A percentile compares a stretch with the other conserved stretches of the same genome.
These are phyloP conservation scores for Xanthia icteritia DNA, from an alignment of 2,888 invertebrate genomes.

Conservation along the genomic window DNA sequence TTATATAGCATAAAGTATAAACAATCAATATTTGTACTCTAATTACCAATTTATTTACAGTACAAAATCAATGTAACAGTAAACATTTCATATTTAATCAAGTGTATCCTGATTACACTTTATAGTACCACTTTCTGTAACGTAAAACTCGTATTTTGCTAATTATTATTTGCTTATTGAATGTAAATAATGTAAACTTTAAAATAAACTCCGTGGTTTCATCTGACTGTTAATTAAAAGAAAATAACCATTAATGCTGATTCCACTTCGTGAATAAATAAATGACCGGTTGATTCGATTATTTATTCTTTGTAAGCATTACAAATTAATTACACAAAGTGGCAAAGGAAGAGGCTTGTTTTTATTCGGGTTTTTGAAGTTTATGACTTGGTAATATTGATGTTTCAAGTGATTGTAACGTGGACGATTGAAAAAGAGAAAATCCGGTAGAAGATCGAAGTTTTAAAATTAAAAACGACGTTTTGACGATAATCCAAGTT, in stretches of 20 bases:
- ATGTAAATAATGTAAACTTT: constrained; percentile 5
- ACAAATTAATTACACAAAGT: constrained; percentile 45
- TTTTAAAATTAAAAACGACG: neutral
- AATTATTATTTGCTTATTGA: no score
- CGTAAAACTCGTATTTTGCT: neutral
- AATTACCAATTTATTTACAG: neutral
- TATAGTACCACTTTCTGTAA: neutral
- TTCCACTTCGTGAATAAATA: constrained; percentile 37
- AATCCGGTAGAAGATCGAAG: neutral
- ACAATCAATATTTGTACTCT: neutral
- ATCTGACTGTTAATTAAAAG: constrained; percentile 43
- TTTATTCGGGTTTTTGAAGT: constrained; percentile 1
- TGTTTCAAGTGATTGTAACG: neutral
- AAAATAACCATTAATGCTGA: constrained; percentile 35
- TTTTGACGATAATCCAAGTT: neutral
- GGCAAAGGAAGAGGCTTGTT: constrained; percentile 23
- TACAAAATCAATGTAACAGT: neutral
- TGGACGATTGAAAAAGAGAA: neutral
- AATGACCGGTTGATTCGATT: constrained; percentile 37
- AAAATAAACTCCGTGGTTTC: constrained; percentile 5
- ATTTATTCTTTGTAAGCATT: constrained; percentile 45
- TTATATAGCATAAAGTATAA: no score
- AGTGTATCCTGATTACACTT: no score
- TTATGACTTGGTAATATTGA: neutral
- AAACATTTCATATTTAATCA: neutral